Evolutionary conservation across 2,113 vertebrate species (phyloP), one percentile per base, ranked within the genome.

Genomic region (Menura novaehollandiae): DNA sequence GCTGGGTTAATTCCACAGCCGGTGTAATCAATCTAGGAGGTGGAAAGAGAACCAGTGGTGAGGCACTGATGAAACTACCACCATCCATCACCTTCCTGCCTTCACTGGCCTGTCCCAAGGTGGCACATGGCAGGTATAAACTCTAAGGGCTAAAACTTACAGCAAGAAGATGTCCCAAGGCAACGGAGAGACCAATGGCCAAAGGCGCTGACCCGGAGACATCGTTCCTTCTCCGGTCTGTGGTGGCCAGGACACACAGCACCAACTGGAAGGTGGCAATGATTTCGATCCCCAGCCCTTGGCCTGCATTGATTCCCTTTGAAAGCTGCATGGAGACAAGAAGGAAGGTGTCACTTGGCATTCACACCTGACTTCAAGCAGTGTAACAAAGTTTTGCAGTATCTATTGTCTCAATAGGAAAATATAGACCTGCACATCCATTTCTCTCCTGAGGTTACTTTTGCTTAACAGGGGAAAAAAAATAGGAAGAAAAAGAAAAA

Each of bases 1-100:
- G 99, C 99, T 0, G 99, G 99, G 88, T 99, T 99, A 85, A 99
- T 99, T n/a, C 99, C 98, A 17, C 99, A 99, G 53, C 99, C 99
- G 0, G 99, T 99, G 97, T 99, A 99, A 94, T 99, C 99, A 28
- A 99, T 99, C 99, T 99, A 95, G 15, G 28, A 69, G 33, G 60
- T 15, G 47, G 26, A 94, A 91, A 49, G 71, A 96, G 68, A 84
- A 97, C 2, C 47, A 75, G 7, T 10, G 32, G 46, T 97, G 88
- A 94, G 47, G 14, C 39, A 66, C 6, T 14, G 26, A 47, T n/a
- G 22, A 77, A 85, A 55, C 19, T 39, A 3, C 16, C 39, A 5
- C 18, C 56, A 67, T 3, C 15, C 32, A 22, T 53, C 35, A 28
- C 11, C 53, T 37, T 37, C 10, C 26, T 81, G n/a, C 41, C 10